Evolutionary conservation across 2,797 vertebrate genomes (phyloP).

Genomic region (Glossophaga mutica): DNA sequence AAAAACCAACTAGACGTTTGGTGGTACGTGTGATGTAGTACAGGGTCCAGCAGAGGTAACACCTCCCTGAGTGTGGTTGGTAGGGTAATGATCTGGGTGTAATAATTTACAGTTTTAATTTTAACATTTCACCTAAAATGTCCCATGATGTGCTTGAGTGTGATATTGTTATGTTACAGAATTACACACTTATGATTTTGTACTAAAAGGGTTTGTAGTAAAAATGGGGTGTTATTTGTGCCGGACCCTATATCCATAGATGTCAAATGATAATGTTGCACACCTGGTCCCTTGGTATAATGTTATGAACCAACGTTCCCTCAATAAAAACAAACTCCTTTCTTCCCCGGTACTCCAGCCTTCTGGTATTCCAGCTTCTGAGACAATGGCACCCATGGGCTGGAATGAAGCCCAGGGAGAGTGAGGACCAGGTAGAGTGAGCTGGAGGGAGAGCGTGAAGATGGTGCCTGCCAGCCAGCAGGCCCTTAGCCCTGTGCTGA

Average conservation of each 20-base stretch:
- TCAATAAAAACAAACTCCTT: not conserved
- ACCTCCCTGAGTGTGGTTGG: too few relatives aligned
- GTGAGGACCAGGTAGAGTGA: not conserved
- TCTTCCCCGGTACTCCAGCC: not conserved
- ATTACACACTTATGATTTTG: too few relatives aligned
- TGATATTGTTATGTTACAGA: too few relatives aligned
- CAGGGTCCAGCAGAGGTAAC: too few relatives aligned
- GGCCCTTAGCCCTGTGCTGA: not conserved
- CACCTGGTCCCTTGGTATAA: not conserved
- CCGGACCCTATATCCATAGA: not conserved
- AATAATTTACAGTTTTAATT: too few relatives aligned
- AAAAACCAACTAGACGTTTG: not conserved
- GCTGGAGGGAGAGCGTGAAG: not conserved
- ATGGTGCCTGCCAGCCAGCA: not conserved
- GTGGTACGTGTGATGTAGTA: not conserved
- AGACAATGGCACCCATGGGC: not conserved
- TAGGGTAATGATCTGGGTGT: too few relatives aligned
- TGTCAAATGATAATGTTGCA: not conserved
- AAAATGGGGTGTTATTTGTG: too few relatives aligned
- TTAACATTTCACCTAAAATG: too few relatives aligned
- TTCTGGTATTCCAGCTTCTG: not conserved
- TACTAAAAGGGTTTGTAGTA: too few relatives aligned
- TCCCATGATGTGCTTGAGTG: too few relatives aligned
- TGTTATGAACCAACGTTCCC: not conserved
- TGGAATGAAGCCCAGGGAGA: not conserved